Evolutionary conservation across 2,113 vertebrate genomes (phyloP), one percentile per base, ranked within the genome.

Genomic region (Emydura subglobosa): DNA sequence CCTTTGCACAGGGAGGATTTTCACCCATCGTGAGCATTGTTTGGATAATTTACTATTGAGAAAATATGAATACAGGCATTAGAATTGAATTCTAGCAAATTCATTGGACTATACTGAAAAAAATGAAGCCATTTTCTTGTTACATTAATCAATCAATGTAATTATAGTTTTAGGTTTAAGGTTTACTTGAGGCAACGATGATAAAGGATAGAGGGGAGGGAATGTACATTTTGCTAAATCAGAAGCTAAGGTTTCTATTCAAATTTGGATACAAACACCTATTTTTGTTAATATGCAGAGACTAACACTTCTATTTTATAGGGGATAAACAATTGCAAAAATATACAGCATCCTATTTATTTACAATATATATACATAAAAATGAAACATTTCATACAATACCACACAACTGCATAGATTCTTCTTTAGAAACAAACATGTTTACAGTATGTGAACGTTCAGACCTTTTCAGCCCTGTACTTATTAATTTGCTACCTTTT

Each of bases 321-420:
- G 89, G 83, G 93, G 95, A 93, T 97, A 96, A 98, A 98, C 96
- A 97, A 98, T 97, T 98, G 98, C 98, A 98, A 98, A 98, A 98
- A 98, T 98, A 98, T 98, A 98, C 98, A 98, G 98, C 97, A 98
- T 98, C 97, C 98, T 98, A 97, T 98, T 97, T 98, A 98, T 98
- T 98, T 98, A 98, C 98, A 98, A 95, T 97, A 96, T 97, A 98
- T 98, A 96, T 98, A 98, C 96, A 97, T 91, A 93, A 92, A 98
- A 96, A 96, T 91, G 86, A 98, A 97, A 79, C 83, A 97, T 97
- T 96, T 97, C 97, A 97, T 97, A 98, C 97, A 97, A 90, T 97
- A 96, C 97, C 97, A 96, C 97, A 98, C 97, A 96, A 95, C 98
- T 98, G 98, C 98, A 98, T 98, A 98, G 98, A 98, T 98, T 98